Conservation (phyloP, 37 sponge, comb jelly and placozoan species). For the Mnemiopsis leidyi region DNA sequence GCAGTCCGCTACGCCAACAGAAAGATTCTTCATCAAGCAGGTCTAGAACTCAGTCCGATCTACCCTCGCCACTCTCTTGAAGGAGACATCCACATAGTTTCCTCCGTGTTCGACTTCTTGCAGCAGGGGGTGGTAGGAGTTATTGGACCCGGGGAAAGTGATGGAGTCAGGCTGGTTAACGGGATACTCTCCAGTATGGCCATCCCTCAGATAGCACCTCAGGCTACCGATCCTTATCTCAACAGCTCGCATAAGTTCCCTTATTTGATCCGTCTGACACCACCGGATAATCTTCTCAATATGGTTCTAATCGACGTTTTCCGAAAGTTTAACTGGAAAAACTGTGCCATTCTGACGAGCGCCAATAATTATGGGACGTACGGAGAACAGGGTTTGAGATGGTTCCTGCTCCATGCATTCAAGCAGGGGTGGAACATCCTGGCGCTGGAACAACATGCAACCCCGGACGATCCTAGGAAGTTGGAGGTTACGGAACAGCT, state of each 20-base stretch:
- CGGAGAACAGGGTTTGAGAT: slow-evolving; percentile 31
- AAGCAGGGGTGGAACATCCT: slow-evolving; percentile 5
- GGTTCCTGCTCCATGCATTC: slow-evolving; percentile 14
- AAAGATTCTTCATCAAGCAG: not conserved
- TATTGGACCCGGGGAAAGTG: not conserved
- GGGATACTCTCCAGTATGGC: not conserved
- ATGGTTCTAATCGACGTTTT: not conserved
- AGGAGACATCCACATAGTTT: not conserved
- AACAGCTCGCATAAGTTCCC: slow-evolving; percentile 22
- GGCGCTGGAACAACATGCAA: slow-evolving; percentile 6
- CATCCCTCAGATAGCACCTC: slow-evolving; percentile 2
- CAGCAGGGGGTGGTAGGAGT: not conserved
- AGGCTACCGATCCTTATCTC: slow-evolving; percentile 20
- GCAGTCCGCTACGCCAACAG: not conserved
- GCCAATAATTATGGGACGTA: not conserved
- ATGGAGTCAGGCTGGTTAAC: slow-evolving; percentile 34
- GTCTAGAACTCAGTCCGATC: not conserved
- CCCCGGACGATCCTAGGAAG: not conserved
- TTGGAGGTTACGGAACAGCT: not conserved
- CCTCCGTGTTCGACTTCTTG: not conserved
- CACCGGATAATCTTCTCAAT: not conserved
- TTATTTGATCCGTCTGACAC: not conserved
- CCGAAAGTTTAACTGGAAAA: not conserved
- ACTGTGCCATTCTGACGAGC: slow-evolving; percentile 30
- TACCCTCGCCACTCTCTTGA: slow-evolving; percentile 10